A percentile compares a stretch with the other conserved stretches of the same genome.
Evolutionary conservation across 1,140 invertebrate genomes (phyloP).

Genomic region (Planococcus citri): DNA sequence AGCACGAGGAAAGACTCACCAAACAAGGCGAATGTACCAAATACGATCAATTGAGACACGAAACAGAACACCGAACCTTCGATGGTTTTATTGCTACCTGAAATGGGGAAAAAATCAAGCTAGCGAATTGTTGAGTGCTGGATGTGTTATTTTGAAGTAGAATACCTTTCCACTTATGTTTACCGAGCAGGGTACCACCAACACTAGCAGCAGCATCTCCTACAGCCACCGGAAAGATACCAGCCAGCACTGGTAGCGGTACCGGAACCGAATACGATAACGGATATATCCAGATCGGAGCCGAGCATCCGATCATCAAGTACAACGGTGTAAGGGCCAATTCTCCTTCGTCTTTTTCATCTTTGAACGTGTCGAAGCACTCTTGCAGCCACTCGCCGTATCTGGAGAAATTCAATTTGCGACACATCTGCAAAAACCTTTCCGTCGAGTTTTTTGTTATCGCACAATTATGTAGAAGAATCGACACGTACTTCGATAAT

Average conservation of each 20-base stretch:
- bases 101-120: no score
- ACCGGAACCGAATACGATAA: constrained; percentile 29
- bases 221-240: constrained; percentile 67
- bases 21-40: constrained; percentile 38
- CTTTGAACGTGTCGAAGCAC: constrained; percentile 57
- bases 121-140: not conserved
- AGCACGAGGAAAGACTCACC: constrained; percentile 38
- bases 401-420: constrained; percentile 54
- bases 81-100: constrained; percentile 49
- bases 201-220: constrained; percentile 78
- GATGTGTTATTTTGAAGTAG: constrained; percentile 23
- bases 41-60: constrained; percentile 40
- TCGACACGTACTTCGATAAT: constrained; percentile 62
- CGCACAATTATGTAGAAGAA: constrained; percentile 4
- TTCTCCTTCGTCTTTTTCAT: constrained; percentile 67
- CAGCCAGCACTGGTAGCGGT: constrained; percentile 52
- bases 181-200: constrained; percentile 58
- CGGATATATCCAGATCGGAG: constrained; percentile 42
- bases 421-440: constrained; percentile 48
- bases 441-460: constrained; percentile 13
- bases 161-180: constrained; percentile 53
- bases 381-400: constrained; percentile 50
- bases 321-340: constrained; percentile 77
- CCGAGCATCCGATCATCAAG: constrained; percentile 55
- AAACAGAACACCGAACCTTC: constrained; percentile 51